Base-by-base conservation (phyloP, 2,113 vertebrate species). In the Tricholaema leucomelas region DNA sequence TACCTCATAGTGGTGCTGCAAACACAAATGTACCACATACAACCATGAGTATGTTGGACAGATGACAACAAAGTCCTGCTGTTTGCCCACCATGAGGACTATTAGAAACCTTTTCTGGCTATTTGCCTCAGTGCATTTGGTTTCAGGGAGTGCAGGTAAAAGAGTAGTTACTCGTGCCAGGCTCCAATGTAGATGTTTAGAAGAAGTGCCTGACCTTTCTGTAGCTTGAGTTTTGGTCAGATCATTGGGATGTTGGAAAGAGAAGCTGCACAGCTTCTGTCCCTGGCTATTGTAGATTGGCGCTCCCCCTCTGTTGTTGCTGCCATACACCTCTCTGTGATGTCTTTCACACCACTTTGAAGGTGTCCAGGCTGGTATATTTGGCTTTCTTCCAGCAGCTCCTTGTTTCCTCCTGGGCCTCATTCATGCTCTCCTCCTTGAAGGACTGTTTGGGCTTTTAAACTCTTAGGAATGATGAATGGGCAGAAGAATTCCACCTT, bases 391-490 rank as follows among this genome's bases (percentile, higher is more conserved):
- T 95, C 91, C 95, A 95, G 73, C 85, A 93, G 56, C 50, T 87
- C 50, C 91, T 79, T 85, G 59, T 92, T 95, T 94, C 75, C 93
- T 96, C 94, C 67, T 91, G 91, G 87, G 94, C 58, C 91, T 95
- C 72, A 0, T 95, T 93, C 90, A 91, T 85, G 63, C 60, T 93
- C 42, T 94, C 28, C 93, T 96, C 75, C 87, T 89, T 96, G 95
- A 96, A 91, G 90, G 93, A 89, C 90, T 96, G 81, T 94, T 93
- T 93, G 81, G 85, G 88, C 87, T 89, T 95, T 93, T 66, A 94
- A 87, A 46, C 72, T 87, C 87, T 93, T 67, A 46, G 1, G 2
- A 70, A 91, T 95, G 95, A 96, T 95, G 81, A 93, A 94, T 94
- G 72, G 55, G 52, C 9, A 6, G 81, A 92, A 94, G 78, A 91